Evolutionary conservation across 2,797 vertebrate genomes (phyloP).

Genomic region (Ara ararauna): DNA sequence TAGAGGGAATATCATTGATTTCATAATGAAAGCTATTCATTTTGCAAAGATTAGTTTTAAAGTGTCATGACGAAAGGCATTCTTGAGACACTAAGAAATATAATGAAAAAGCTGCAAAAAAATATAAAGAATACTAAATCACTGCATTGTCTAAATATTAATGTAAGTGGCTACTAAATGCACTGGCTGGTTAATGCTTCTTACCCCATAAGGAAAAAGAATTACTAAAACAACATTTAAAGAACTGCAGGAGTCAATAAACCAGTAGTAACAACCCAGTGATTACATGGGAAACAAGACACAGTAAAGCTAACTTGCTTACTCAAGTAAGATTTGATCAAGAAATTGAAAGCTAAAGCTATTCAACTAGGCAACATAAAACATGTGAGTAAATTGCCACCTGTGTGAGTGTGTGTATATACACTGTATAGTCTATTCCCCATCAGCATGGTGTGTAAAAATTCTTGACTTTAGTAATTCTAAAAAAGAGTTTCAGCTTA

Average conservation of each 20-base stretch:
- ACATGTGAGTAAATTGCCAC: not conserved
- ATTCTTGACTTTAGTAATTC: not conserved
- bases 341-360: slow-evolving; percentile 2
- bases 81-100: slow-evolving; percentile 6
- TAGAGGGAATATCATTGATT: slow-evolving; percentile 41
- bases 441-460: not conserved
- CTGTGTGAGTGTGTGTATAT: not conserved
- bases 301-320: not conserved
- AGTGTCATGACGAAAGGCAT: slow-evolving; percentile 2
- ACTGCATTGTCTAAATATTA: not conserved
- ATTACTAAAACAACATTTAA: slow-evolving; percentile 17
- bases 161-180: not conserved
- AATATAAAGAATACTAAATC: slow-evolving; percentile 14
- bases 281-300: not conserved
- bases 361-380: not conserved
- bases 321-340: slow-evolving; percentile 24
- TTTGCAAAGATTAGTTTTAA: slow-evolving; percentile 48
- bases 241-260: slow-evolving; percentile 1
- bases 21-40: slow-evolving; percentile 59
- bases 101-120: slow-evolving; percentile 4
- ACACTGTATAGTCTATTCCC: not conserved
- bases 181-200: slow-evolving; percentile 11
- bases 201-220: slow-evolving; percentile 20
- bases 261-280: not conserved
- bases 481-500: not conserved